Evolutionary conservation across 1,140 invertebrate species (phyloP).

Genomic region (Diplogasteroides magnus): DNA sequence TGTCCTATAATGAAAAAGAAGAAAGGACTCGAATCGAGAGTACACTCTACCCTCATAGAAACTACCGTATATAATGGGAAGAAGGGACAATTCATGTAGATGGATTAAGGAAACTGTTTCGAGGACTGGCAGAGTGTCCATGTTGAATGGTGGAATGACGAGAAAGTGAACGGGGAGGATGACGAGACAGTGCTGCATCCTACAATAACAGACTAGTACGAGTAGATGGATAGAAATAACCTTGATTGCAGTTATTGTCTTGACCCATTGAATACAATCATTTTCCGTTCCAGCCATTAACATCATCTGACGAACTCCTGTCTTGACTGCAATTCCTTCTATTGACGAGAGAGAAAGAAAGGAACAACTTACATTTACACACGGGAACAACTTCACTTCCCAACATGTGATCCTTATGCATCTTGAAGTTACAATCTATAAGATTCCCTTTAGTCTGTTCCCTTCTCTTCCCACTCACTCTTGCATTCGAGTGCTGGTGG

Average conservation of each 20-base stretch:
- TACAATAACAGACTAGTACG: too few relatives aligned
- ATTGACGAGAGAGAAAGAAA: not conserved
- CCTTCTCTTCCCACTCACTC: conserved; percentile 2
- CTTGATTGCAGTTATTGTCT: not conserved
- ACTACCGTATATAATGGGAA: too few relatives aligned
- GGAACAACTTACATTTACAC: conserved; percentile 24
- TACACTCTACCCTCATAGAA: too few relatives aligned
- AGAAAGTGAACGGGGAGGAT: too few relatives aligned
- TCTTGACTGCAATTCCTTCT: not conserved
- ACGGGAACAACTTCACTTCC: conserved; percentile 8
- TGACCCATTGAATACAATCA: conserved; percentile 10
- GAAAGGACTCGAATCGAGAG: too few relatives aligned
- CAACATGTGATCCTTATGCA: conserved; percentile 26
- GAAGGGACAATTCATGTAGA: too few relatives aligned
- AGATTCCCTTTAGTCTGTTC: not conserved
- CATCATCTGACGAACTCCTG: conserved; percentile 5
- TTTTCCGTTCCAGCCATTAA: conserved; percentile 5
- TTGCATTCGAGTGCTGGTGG: conserved; percentile 91
- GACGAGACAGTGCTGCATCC: too few relatives aligned
- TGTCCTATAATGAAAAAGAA: too few relatives aligned
- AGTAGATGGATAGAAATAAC: too few relatives aligned
- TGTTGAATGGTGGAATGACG: too few relatives aligned
- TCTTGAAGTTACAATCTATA: conserved; percentile 30
- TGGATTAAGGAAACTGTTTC: too few relatives aligned
- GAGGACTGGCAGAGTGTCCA: too few relatives aligned